Percentiles rank a stretch among this genome's conserved stretches.
These are phyloP conservation scores for Myotis brandtii DNA, from an alignment of 2,113 vertebrate species.

Conservation along the genomic window DNA sequence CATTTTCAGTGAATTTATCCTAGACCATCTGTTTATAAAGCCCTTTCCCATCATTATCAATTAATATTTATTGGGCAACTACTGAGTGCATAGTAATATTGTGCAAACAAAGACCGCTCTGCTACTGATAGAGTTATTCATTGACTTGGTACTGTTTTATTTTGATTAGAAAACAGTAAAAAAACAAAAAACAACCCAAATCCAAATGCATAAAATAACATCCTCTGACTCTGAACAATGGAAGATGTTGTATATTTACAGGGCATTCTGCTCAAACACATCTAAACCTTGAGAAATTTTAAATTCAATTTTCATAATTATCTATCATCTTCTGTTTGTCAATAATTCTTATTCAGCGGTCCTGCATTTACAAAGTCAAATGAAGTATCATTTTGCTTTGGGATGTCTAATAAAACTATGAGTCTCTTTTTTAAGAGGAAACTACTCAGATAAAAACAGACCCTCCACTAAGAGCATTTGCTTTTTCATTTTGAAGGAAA, in stretches of 20 bases:
- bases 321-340: slow-evolving; percentile 70
- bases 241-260: slow-evolving; percentile 65
- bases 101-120: slow-evolving; percentile 68
- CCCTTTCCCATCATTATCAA: slow-evolving; percentile 73
- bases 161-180: slow-evolving; percentile 74
- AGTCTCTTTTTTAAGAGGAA: slow-evolving; percentile 51
- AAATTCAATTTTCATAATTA: slow-evolving; percentile 74
- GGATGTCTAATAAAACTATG: slow-evolving; percentile 61
- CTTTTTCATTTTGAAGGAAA: slow-evolving; percentile 79
- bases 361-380: slow-evolving; percentile 71
- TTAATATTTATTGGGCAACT: slow-evolving; percentile 81
- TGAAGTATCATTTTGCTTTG: slow-evolving; percentile 65
- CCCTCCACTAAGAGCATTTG: slow-evolving; percentile 63
- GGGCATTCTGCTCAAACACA: slow-evolving; percentile 59
- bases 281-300: slow-evolving; percentile 56
- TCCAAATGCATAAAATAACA: slow-evolving; percentile 63
- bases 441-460: slow-evolving; percentile 66
- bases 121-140: slow-evolving; percentile 66
- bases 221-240: slow-evolving; percentile 50
- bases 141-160: slow-evolving; percentile 67
- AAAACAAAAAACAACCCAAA: background rate
- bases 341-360: slow-evolving; percentile 45
- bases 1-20: slow-evolving; percentile 64
- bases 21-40: slow-evolving; percentile 74
- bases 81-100: slow-evolving; percentile 74